phyloP scores from a whole-genome alignment of 2,888 invertebrate species.

The Plemyria rubiginata region DNA sequence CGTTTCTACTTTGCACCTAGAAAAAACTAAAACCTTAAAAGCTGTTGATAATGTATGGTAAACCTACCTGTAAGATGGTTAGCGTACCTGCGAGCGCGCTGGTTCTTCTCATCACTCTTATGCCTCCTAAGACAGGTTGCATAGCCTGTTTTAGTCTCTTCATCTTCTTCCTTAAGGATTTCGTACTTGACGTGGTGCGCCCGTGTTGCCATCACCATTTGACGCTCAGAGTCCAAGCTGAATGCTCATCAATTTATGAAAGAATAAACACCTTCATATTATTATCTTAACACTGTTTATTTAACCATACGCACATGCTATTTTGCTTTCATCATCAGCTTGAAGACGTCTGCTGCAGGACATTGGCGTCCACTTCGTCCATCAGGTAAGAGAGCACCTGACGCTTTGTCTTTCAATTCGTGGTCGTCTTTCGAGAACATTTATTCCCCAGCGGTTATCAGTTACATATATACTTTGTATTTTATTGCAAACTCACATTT shows the following conservation, averaged over 20 bases:
- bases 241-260: background rate
- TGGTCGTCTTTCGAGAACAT: too few species aligned
- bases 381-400: too few species aligned
- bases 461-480: background rate
- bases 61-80: too few species aligned
- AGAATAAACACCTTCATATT: background rate
- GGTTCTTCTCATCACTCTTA: conserved; percentile 79
- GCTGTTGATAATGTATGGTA: background rate
- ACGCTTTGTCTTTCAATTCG: too few species aligned
- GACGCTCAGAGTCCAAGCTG: conserved; percentile 77
- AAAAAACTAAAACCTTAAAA: background rate
- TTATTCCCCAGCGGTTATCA: too few species aligned
- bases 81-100: conserved; percentile 74
- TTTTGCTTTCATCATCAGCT: too few species aligned
- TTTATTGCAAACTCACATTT: conserved; percentile 58
- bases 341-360: too few species aligned
- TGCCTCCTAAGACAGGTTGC: conserved; percentile 72
- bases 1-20: conserved; percentile 82
- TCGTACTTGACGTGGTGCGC: conserved; percentile 75
- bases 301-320: too few species aligned
- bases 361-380: too few species aligned
- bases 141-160: conserved; percentile 69
- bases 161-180: conserved; percentile 79
- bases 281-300: too few species aligned
- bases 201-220: conserved; percentile 80